Evolutionary conservation across 2,113 vertebrate genomes (phyloP).

Genomic region (Halcyon malimbica): DNA sequence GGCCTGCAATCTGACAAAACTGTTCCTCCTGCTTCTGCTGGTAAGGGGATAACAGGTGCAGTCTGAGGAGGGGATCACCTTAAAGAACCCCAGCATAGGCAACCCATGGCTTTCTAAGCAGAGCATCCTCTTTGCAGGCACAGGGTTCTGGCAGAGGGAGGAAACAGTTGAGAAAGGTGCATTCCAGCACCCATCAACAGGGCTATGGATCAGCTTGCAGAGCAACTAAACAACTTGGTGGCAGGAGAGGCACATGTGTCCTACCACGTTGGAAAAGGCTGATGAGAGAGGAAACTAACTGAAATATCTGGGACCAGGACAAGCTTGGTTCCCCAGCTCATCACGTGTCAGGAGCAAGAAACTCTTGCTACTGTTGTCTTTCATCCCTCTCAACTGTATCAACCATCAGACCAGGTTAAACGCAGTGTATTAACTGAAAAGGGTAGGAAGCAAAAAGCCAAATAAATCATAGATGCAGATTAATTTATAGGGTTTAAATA

Average conservation of each 20-base stretch:
- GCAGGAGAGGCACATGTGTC: background rate
- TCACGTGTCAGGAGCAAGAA: background rate
- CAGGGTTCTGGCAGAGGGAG: background rate
- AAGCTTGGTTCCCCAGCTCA: background rate
- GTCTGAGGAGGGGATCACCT: background rate
- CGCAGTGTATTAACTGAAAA: background rate
- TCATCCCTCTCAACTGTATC: background rate
- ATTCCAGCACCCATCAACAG: background rate
- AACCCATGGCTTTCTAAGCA: background rate
- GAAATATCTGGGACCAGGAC: background rate
- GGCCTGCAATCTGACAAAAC: background rate
- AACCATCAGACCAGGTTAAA: background rate
- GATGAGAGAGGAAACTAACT: background rate
- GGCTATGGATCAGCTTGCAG: background rate
- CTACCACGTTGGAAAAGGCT: fast-evolving
- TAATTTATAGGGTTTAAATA: slow-evolving; percentile 33
- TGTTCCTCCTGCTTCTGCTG: background rate
- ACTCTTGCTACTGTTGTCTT: background rate
- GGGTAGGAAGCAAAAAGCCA: background rate
- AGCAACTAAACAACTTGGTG: background rate
- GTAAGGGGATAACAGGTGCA: background rate
- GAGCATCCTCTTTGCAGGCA: background rate
- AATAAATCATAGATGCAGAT: slow-evolving; percentile 14
- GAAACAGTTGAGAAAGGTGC: background rate
- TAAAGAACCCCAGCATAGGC: fast-evolving